A percentile compares a stretch with the other conserved stretches of the same genome.
phyloP scores from a whole-genome alignment of 2,113 vertebrate genomes.

The Cryptomyrus ogoouensis region DNA sequence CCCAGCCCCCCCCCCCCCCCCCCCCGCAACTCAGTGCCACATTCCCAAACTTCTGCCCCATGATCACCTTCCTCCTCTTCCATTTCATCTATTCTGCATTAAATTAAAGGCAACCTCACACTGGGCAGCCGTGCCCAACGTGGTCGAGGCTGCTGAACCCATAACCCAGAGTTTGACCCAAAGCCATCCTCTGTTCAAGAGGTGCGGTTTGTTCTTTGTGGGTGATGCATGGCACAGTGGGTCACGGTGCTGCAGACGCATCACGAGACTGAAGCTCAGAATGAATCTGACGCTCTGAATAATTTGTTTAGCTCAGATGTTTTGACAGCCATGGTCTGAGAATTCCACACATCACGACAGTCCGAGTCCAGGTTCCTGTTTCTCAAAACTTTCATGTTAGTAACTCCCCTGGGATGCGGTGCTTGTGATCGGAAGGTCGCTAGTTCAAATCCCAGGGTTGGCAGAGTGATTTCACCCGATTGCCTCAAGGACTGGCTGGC shows the following conservation, averaged over 20 bases:
- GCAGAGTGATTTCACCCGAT: background rate
- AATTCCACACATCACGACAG: background rate
- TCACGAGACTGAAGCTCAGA: background rate
- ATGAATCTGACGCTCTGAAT: background rate
- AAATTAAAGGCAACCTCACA: slow-evolving; percentile 14
- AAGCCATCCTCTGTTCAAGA: background rate
- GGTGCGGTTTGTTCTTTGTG: background rate
- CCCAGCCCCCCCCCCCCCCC: too few species aligned
- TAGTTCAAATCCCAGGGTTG: background rate
- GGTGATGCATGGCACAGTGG: background rate
- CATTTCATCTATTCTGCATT: background rate
- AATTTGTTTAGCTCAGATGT: background rate
- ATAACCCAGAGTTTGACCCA: background rate
- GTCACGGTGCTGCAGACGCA: background rate
- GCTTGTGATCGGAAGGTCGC: background rate
- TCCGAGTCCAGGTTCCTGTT: background rate
- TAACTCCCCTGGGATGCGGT: too few species aligned
- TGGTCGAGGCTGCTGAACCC: background rate
- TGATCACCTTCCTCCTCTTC: background rate
- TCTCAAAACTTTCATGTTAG: background rate
- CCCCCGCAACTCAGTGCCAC: background rate
- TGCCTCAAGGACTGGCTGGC: background rate
- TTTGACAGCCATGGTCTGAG: background rate
- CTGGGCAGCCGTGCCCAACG: background rate
- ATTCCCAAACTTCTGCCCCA: background rate